A percentile compares a stretch with the other conserved stretches of the same genome.
These are phyloP conservation scores for Psilanteris sp. DNA, from an alignment of 1,140 invertebrate species.

Conservation along the genomic window DNA sequence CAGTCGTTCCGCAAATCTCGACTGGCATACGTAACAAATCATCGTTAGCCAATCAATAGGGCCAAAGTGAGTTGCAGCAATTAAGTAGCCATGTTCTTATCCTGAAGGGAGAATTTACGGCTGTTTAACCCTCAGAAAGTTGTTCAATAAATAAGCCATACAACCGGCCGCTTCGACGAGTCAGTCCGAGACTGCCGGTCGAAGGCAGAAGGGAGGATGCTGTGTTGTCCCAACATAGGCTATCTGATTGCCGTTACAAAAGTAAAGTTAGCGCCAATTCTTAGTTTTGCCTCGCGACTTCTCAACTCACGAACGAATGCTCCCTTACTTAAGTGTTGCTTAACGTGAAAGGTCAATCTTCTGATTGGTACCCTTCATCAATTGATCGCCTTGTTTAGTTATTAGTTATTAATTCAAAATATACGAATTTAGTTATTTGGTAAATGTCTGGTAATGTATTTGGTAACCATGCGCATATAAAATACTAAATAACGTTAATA, in stretches of 20 bases:
- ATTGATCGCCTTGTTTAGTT: constrained; percentile 41
- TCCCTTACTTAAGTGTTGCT: constrained; percentile 60
- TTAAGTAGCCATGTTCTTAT: constrained; percentile 72
- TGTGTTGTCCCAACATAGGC: constrained; percentile 76
- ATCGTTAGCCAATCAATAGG: constrained; percentile 71
- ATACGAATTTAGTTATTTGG: too few species aligned
- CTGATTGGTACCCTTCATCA: constrained; percentile 71
- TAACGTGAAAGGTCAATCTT: constrained; percentile 63
- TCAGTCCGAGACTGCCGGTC: constrained; percentile 7
- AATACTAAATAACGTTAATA: too few species aligned
- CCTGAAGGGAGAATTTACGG: constrained; percentile 71
- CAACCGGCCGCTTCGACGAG: constrained; percentile 49
- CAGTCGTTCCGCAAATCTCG: constrained; percentile 21
- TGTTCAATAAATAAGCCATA: constrained; percentile 77
- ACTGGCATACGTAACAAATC: constrained; percentile 64
- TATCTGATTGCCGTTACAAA: constrained; percentile 77
- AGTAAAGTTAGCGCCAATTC: constrained; percentile 71
- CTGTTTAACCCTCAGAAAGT: constrained; percentile 77
- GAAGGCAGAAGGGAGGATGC: constrained; percentile 40
- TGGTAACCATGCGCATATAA: too few species aligned
- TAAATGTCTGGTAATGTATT: too few species aligned
- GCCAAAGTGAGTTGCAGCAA: constrained; percentile 64
- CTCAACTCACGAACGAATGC: constrained; percentile 41
- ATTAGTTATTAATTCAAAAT: too few species aligned
- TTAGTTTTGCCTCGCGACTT: constrained; percentile 64